Base-by-base conservation (phyloP, 2,113 vertebrate genomes). In the Clarias batrachus region DNA sequence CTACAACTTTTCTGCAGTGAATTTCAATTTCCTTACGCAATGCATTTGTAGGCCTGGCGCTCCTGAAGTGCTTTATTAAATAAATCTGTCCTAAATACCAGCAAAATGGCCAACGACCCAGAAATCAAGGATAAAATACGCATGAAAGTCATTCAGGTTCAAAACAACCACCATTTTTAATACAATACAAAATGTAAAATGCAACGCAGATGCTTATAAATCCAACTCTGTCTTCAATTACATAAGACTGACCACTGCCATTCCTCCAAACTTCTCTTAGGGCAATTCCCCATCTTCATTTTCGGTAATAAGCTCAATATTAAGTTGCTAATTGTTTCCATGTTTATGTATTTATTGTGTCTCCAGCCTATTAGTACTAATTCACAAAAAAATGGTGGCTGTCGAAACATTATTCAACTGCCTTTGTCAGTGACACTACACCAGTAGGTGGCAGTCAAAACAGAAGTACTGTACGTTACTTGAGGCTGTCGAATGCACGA, bases 401-500 rank as follows among this genome's bases (percentile, higher is more conserved):
- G 37, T 66, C 25, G 56, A 54, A 33, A 52, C 37, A 25, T 65
- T n/a, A 19, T 3, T 57, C 16, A 27, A 27, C 25, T 30, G 37
- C 27, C 70, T 54, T 10, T 33, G 54, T 25, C 21, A 82, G 7
- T 2, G 27, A n/a, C 54, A 59, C 13, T 37, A 74, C 19, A 66
- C 88, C 89, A 89, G 83, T 88, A 90, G 91, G 84, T 84, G 91
- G 85, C 87, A 82, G 37, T 54, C 79, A 63, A 37, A 81, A 77
- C 85, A 62, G 21, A 19, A 60, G 23, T 37, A 37, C 33, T 37
- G 33, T 16, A 56, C 1, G 77, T 19, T 71, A 0, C 66, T 59
- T 0, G 30, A 41, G 60, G 41, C 80, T 27, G 79, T 82, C 83
- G 41, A 63, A 89, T 56, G 77, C 54, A 27, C 77, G 65, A 80